Base-by-base conservation (phyloP, 2,113 vertebrate genomes). In the Typhlomys cinereus region DNA sequence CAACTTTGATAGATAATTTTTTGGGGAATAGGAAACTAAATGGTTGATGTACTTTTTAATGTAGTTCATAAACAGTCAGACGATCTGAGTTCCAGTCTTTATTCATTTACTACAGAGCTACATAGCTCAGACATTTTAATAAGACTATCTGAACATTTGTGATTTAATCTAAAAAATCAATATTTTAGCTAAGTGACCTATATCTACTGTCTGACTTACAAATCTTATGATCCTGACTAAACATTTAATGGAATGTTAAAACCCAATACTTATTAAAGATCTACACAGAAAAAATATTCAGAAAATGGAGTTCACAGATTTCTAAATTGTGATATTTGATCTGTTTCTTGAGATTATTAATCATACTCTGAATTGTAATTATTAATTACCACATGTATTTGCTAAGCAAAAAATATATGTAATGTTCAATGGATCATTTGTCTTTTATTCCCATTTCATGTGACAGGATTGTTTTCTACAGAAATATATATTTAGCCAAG, bases 381-480 rank as follows among this genome's bases (percentile, higher is more conserved):
- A 21, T 87, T 89, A 73, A 46, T 34, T 82, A 7, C 84, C 1
- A 54, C 3, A 75, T 50, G 11, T 29, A 85, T 81, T 82, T 92
- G 39, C 59, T 86, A 46, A 88, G 64, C 6, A 75, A 81, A 83
- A 46, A 93, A 50, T 83, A 76, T 80, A 29, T 41, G 1, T 3
- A 50, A 9, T 73, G 9, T 9, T 82, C 48, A 31, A 59, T 81
- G 36, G 41, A 69, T 78, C 71, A 14, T 61, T 41, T 78, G 31
- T 64, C 8, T 91, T 31, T 73, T 0, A 36, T 20, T 67, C 8
- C 71, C 14, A 25, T 89, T 80, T 36, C 39, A 52, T 79, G 21
- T 91, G 54, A 91, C 31, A 75, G 25, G 80, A 46, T 75, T 93
- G 46, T 89, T 57, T 95, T 86, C 61, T 91, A 41, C 1, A 71